Base-by-base conservation (phyloP, 1,140 invertebrate genomes). In the Neotoxoptera formosana region DNA sequence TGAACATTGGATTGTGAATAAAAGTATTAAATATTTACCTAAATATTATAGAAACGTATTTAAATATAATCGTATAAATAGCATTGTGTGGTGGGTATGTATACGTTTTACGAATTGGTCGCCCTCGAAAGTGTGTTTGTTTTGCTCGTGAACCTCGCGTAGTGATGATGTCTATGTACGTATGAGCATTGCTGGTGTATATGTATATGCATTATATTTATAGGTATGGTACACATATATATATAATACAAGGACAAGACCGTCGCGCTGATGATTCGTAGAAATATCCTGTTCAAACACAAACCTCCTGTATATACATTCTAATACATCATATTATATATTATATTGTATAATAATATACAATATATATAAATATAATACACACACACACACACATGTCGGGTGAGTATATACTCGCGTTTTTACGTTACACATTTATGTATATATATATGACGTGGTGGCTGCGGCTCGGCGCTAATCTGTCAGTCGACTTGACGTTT, bases 211-310 rank as follows among this genome's bases (percentile, higher is more conserved):
- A n/a, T n/a, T n/a, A n/a, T n/a, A n/a, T n/a, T n/a, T n/a, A n/a
- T n/a, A n/a, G n/a, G n/a, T n/a, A n/a, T n/a, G n/a, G n/a, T n/a
- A n/a, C n/a, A n/a, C n/a, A n/a, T n/a, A 25, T 90, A 36, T 53
- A 53, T 53, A 53, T 53, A 53, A 11, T 48, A 11, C 11, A 48
- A 1, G 41, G 41, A 41, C 7, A 25, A 47, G 14, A 91, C 14
- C 60, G 17, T 30, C 8, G 47, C 30, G 7, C 47, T 34, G 48
- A 83, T 53, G 91, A 84, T 84, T 92, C 91, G 81, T 92, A 36
- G 53, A 92, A 92, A 92, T 76, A 76, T 92, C 81, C 76, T 53
- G 53, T 25, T 48, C 91, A 92, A 92, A 92, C 91, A 92, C n/a
- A 90, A 90, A 90, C 14, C 51, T 56, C 2, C 23, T n/a, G 47